Conservation (phyloP, 2,113 vertebrate species). For the Thomomys bottae region DNA sequence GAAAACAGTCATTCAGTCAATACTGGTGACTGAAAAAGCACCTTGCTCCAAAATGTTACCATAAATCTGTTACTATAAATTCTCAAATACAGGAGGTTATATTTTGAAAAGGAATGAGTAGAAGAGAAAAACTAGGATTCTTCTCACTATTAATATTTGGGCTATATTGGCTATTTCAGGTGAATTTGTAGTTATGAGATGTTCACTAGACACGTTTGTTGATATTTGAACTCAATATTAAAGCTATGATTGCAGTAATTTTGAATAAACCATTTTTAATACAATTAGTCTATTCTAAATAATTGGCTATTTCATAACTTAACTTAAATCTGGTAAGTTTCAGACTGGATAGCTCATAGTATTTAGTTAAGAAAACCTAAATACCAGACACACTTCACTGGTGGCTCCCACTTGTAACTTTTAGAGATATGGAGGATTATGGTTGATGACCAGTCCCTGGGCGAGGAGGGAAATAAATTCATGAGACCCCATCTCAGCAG, state of each 20-base stretch:
- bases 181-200: neutral
- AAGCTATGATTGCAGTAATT: neutral
- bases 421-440: no score
- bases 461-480: no score
- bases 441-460: no score
- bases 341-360: neutral
- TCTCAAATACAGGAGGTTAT: neutral
- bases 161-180: neutral
- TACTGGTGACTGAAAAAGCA: neutral
- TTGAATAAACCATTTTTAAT: neutral
- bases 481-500: no score
- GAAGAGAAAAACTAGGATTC: neutral
- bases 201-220: neutral
- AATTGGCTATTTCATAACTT: neutral
- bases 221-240: neutral
- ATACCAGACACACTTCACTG: no score
- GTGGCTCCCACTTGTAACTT: no score
- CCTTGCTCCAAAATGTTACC: neutral
- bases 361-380: neutral
- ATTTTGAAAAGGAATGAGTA: neutral
- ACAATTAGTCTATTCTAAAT: neutral
- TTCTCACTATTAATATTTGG: neutral
- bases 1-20: neutral
- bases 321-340: neutral
- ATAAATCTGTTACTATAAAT: neutral